These are phyloP conservation scores for Acanthosepion esculentum DNA, from an alignment of 2,888 invertebrate genomes.

Conservation along the genomic window DNA sequence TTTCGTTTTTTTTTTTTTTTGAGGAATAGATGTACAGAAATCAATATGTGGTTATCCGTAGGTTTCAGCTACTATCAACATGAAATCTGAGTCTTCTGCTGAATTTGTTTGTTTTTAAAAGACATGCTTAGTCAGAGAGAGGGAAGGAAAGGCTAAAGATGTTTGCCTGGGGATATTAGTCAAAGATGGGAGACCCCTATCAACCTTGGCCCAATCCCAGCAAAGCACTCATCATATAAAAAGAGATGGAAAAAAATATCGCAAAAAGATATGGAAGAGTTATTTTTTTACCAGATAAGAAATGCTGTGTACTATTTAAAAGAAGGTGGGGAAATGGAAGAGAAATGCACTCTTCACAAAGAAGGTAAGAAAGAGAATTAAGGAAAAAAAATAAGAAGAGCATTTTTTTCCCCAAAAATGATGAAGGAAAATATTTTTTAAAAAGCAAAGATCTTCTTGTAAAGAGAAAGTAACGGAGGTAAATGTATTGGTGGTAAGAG, in stretches of 20 bases:
- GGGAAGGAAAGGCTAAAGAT: background rate
- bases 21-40: background rate
- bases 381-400: too few relatives aligned
- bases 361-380: too few relatives aligned
- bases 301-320: background rate
- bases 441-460: too few relatives aligned
- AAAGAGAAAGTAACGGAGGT: too few relatives aligned
- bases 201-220: constrained; percentile 11
- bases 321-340: background rate
- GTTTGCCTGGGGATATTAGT: background rate
- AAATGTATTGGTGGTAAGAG: too few relatives aligned
- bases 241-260: background rate
- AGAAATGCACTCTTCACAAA: too few relatives aligned
- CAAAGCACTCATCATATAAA: background rate
- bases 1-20: background rate
- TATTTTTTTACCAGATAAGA: background rate
- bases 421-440: too few relatives aligned
- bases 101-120: constrained; percentile 1
- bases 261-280: background rate
- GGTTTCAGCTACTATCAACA: background rate
- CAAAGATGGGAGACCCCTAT: background rate
- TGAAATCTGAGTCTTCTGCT: background rate
- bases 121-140: background rate
- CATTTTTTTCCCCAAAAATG: too few relatives aligned
- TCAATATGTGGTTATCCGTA: background rate